Evolutionary conservation across 1,140 invertebrate genomes (phyloP).

Genomic region (Linepithema humile): DNA sequence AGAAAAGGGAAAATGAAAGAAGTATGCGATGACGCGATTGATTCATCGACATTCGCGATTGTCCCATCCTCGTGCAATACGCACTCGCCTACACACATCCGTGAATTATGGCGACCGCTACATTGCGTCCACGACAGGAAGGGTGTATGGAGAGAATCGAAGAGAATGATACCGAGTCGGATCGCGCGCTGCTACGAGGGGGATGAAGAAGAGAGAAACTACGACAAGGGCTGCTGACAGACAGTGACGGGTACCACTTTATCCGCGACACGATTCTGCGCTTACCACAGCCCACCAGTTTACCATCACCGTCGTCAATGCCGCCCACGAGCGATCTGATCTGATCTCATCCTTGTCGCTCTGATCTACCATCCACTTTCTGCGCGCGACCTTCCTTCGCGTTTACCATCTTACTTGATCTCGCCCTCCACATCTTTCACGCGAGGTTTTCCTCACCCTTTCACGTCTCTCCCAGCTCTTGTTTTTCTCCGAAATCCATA

Average conservation of each 20-base stretch:
- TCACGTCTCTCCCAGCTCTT: background rate
- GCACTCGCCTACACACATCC: background rate
- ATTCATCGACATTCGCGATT: constrained; percentile 49
- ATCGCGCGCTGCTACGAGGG: constrained; percentile 35
- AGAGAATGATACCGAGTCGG: constrained; percentile 26
- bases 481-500: background rate
- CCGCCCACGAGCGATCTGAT: constrained; percentile 75
- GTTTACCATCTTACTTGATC: constrained; percentile 23
- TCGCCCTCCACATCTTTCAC: constrained; percentile 16
- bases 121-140: constrained; percentile 5
- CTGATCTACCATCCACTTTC: constrained; percentile 59
- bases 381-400: constrained; percentile 3
- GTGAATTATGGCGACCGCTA: constrained; percentile 64
- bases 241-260: constrained; percentile 82
- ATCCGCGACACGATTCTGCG: constrained; percentile 83
- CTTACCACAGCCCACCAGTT: constrained; percentile 80
- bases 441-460: constrained; percentile 30
- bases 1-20: background rate
- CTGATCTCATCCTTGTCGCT: constrained; percentile 76
- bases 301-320: constrained; percentile 73
- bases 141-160: constrained; percentile 12
- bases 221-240: constrained; percentile 78
- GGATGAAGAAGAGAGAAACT: constrained; percentile 73
- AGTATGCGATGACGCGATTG: constrained; percentile 9
- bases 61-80: constrained; percentile 19